These are phyloP conservation scores for Pseudorhombus dupliciocellatus DNA, from an alignment of 2,113 vertebrate genomes.

Conservation along the genomic window DNA sequence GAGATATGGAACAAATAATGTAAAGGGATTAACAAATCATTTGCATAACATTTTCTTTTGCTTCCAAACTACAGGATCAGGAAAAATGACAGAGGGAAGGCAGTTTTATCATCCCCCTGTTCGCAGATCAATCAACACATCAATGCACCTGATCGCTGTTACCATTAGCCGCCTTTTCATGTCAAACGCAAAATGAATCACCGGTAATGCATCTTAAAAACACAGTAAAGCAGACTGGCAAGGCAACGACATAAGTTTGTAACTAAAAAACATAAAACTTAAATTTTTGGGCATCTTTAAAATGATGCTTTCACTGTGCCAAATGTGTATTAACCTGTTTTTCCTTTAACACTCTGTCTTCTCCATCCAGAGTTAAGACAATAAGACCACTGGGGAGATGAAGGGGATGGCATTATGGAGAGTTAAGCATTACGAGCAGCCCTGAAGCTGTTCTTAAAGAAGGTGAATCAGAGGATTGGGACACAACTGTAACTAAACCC, in stretches of 20 bases:
- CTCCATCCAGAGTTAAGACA: constrained; percentile 76
- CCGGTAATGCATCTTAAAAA: constrained; percentile 13
- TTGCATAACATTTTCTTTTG: constrained; percentile 80
- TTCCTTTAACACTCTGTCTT: constrained; percentile 53
- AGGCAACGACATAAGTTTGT: constrained; percentile 38
- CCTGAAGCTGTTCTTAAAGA: constrained; percentile 78
- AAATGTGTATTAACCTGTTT: constrained; percentile 77
- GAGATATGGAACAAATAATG: constrained; percentile 82
- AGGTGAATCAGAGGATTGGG: constrained; percentile 83
- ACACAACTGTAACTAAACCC: constrained; percentile 79
- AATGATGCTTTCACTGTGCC: constrained; percentile 65
- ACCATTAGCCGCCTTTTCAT: constrained; percentile 37
- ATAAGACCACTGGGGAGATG: constrained; percentile 76
- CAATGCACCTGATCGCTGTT: constrained; percentile 48
- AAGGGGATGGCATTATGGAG: constrained; percentile 77
- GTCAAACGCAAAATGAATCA: constrained; percentile 33
- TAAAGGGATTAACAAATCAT: constrained; percentile 83
- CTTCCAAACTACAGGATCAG: constrained; percentile 79
- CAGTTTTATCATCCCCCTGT: constrained; percentile 69
- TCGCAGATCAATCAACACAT: constrained; percentile 67
- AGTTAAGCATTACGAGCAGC: constrained; percentile 79
- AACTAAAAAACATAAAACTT: constrained; percentile 25
- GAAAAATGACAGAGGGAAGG: constrained; percentile 70
- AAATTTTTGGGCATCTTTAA: constrained; percentile 42
- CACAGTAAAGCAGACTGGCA: constrained; percentile 7